Evolutionary conservation across 2,888 invertebrate species (phyloP), one percentile per base, ranked within the genome.

Genomic region (Hirtodrosophila alboralis): DNA sequence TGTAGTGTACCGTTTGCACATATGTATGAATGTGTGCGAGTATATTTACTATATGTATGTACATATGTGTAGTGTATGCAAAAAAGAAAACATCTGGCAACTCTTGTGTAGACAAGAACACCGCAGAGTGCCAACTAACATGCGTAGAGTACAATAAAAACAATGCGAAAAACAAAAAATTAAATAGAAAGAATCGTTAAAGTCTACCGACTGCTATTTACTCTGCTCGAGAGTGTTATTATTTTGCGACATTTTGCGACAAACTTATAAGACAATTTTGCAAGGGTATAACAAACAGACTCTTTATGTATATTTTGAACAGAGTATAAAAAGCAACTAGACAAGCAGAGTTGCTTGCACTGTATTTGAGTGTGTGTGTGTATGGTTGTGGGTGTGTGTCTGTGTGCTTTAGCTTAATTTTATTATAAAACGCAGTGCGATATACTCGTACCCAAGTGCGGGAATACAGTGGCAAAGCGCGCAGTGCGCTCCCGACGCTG

Each of bases 381-480:
- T 43, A 23, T 10, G 14, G 27, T 18, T 44, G 33, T 43, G 38
- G 16, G 13, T 45, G 37, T 60, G 40, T 73, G 57, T 38, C 23
- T 9, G 34, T 52, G 43, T 48, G 40, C 56, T 61, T 74, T 64
- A 37, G 56, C 61, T 77, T 77, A 77, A 83, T 83, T 79, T 78
- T 79, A 83, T 78, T 78, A 79, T 69, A 69, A 83, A 75, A 54
- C 66, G 60, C 56, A 58, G 51, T 47, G 33, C 51, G 40, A 53
- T 13, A 37, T 54, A 41, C 37, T 41, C 53, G 34, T 54, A 41
- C 37, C 44, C 53, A 51, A 54, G n/a, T 41, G 56, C 40, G 26
- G 23, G 36, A 12, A 23, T 23, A 7, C 41, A 33, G 57, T 56
- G 44, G 54, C 60, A 54, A 43, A 48, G 48, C 51, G n/a, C n/a